Conservation (phyloP, 1,140 invertebrate species). For the Lutraria rhynchaena region DNA sequence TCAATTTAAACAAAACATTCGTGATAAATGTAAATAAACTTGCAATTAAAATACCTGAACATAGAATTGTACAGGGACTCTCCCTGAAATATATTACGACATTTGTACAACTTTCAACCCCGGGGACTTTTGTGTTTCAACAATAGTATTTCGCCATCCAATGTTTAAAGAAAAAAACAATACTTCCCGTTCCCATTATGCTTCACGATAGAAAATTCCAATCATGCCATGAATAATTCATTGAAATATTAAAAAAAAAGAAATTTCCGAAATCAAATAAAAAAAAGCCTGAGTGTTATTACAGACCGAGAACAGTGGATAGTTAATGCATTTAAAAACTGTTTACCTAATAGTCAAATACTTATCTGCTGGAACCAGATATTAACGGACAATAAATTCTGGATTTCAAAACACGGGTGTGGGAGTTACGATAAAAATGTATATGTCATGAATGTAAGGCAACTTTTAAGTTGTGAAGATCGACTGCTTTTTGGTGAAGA, state of each 20-base stretch:
- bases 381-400: conserved; percentile 21
- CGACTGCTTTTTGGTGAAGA: background rate
- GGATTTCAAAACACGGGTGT: conserved; percentile 11
- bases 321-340: background rate
- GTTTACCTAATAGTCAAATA: background rate
- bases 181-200: background rate
- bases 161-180: no score
- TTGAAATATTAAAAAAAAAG: background rate
- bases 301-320: conserved; percentile 29
- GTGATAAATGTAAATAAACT: no score
- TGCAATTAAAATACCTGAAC: no score
- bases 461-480: background rate
- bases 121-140: no score
- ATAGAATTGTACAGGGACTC: no score
- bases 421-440: background rate
- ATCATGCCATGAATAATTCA: conserved; percentile 34
- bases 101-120: no score
- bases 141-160: no score
- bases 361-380: conserved; percentile 43
- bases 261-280: conserved; percentile 6
- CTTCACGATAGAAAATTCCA: conserved; percentile 37
- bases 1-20: no score
- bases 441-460: conserved; percentile 12
- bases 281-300: conserved; percentile 1
- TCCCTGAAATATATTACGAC: no score